Conservation (phyloP, 2,888 invertebrate species). For the Helicoverpa assulta region DNA sequence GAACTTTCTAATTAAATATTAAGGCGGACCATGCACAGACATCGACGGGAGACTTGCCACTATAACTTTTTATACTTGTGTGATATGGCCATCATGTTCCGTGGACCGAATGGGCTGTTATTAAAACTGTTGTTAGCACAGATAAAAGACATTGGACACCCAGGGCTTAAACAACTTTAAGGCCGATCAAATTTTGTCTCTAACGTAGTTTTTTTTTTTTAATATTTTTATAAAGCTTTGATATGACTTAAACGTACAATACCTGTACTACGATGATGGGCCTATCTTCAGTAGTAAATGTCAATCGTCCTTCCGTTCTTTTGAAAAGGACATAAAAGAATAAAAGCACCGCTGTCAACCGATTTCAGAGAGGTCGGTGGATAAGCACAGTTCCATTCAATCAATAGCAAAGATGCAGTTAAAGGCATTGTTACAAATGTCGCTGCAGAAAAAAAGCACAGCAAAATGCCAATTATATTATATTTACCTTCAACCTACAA, state of each 20-base stretch:
- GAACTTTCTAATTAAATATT: conserved; percentile 86
- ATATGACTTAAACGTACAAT: neutral
- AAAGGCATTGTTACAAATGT: conserved; percentile 10
- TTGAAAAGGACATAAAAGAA: conserved; percentile 33
- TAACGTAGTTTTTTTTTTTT: no score
- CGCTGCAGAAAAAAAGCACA: conserved; percentile 18
- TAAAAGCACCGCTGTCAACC: conserved; percentile 44
- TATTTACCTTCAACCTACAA: conserved; percentile 28
- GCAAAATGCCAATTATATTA: conserved; percentile 23
- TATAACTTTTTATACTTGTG: conserved; percentile 64
- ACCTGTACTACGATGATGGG: conserved; percentile 11
- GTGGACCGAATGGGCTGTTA: conserved; percentile 58
- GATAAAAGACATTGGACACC: conserved; percentile 9
- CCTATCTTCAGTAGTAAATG: conserved; percentile 19
- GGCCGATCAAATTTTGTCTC: neutral
- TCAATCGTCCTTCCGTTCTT: conserved; percentile 51
- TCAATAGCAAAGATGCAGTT: conserved; percentile 18
- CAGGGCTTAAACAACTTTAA: no score
- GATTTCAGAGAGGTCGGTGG: conserved; percentile 24
- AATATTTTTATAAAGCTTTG: neutral
- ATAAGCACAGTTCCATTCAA: conserved; percentile 39
- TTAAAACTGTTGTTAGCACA: conserved; percentile 33
- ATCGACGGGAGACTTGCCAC: conserved; percentile 66
- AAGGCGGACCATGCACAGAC: conserved; percentile 73
- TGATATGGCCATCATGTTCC: conserved; percentile 55